These are phyloP conservation scores for Bombus ignitus DNA, from an alignment of 1,140 invertebrate species.

Conservation along the genomic window DNA sequence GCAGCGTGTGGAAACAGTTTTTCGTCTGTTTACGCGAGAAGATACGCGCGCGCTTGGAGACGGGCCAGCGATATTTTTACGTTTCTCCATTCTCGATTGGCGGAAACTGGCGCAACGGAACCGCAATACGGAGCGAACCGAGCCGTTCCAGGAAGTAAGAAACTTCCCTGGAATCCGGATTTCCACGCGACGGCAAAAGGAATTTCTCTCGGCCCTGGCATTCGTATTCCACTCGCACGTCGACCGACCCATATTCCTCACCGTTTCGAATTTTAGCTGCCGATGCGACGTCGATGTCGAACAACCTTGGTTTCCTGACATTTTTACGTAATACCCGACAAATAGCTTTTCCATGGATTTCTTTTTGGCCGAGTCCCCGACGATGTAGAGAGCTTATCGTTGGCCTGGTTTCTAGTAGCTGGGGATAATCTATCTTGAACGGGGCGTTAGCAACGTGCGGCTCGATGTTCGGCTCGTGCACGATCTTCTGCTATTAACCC, in stretches of 20 bases:
- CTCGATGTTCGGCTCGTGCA: background rate
- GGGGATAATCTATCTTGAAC: background rate
- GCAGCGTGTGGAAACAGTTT: slow-evolving; percentile 35
- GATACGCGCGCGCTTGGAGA: slow-evolving; percentile 60
- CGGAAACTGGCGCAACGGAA: slow-evolving; percentile 60
- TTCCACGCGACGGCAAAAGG: background rate
- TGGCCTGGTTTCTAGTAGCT: background rate
- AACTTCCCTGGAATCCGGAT: slow-evolving; percentile 8
- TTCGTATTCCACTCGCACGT: background rate
- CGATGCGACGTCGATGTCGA: background rate
- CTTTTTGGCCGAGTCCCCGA: background rate
- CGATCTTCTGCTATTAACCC: no score
- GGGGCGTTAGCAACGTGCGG: no score
- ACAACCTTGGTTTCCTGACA: background rate
- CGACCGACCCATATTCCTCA: slow-evolving; percentile 24
- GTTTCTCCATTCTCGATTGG: slow-evolving; percentile 37
- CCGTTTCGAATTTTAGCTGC: background rate
- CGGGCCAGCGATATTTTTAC: slow-evolving; percentile 72
- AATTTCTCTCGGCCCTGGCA: background rate
- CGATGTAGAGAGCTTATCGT: background rate
- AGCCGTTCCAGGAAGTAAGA: background rate
- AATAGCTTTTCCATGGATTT: background rate
- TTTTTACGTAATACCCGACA: background rate
- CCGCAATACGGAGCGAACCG: slow-evolving; percentile 48
- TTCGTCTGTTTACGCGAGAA: slow-evolving; percentile 65